Evolutionary conservation across 2,797 vertebrate species (phyloP), one percentile per base, ranked within the genome.

Genomic region (Coendou prehensilis): DNA sequence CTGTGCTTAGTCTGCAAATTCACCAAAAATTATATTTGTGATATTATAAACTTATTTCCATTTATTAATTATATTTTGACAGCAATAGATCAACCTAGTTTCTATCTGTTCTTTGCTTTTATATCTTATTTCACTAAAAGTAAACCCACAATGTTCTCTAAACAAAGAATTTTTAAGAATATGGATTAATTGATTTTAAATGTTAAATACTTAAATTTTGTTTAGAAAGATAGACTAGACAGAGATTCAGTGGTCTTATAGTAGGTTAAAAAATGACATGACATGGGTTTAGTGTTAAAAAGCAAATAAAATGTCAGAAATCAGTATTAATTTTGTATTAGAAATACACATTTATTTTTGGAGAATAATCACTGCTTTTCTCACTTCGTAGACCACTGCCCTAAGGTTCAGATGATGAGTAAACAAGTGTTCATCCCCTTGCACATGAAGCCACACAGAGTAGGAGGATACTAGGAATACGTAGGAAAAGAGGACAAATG

Each of bases 61-160:
- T 41, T 56, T 2, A 85, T 13, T 86, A 71, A 13, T 17, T 94
- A 63, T 85, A n/a, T 93, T 94, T 54, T 86, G 37, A 78, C 81
- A 84, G 83, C 92, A 88, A 18, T 5, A 71, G 22, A 87, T 33
- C 14, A 47, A n/a, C 20, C 15, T 87, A n/a, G 83, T 93, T 37
- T 84, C 28, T 75, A 33, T 30, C 1, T 1, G 57, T 81, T 37
- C 57, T 59, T 92, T 82, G 22, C 18, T 75, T 75, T 84, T 90
- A 26, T 87, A 33, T 71, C 93, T 89, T 37, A 85, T 82, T 84
- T 93, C 64, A 61, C 78, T 17, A 87, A 94, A 95, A 52, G 13
- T 81, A 94, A 89, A 9, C 11, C 63, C 2, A 59, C 7, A 0
- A 67, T 92, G 30, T 54, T 84, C 1, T 88, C 95, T 57, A 89